Conservation (phyloP, 2,888 invertebrate genomes). For the Machimus atricapillus region DNA sequence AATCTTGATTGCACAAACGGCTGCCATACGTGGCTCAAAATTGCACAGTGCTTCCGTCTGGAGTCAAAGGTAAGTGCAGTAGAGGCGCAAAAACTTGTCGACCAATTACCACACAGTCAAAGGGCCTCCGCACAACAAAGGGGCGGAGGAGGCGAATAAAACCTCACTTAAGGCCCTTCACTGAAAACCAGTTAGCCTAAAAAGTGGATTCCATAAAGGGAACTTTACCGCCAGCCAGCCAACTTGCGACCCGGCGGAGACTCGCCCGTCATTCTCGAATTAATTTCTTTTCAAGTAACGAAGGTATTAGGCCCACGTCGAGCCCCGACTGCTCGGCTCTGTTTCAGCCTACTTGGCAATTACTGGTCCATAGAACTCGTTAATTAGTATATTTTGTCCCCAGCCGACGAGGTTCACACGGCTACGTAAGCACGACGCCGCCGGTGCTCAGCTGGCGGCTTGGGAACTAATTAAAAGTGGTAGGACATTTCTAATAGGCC, state of each 20-base stretch:
- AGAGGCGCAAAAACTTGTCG: constrained; percentile 29
- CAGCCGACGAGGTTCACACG: background rate
- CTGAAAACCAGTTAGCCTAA: background rate
- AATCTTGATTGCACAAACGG: constrained; percentile 34
- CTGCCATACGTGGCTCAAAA: constrained; percentile 17
- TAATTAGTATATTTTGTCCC: background rate
- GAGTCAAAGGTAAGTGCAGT: constrained; percentile 35
- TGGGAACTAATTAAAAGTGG: background rate
- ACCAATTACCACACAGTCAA: constrained; percentile 30
- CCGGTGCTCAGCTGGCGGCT: background rate
- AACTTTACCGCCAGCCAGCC: background rate
- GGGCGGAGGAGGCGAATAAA: background rate
- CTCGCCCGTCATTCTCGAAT: background rate
- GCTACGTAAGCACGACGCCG: background rate
- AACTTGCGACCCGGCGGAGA: background rate
- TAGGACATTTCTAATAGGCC: background rate
- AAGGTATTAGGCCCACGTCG: background rate
- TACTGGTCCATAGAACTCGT: background rate
- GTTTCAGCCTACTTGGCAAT: background rate
- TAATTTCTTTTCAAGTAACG: constrained; percentile 7
- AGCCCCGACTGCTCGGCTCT: background rate
- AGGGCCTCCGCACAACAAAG: background rate
- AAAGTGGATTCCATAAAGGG: background rate
- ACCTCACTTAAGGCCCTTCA: background rate
- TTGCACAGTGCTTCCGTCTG: constrained; percentile 8